Percentiles rank a stretch among this genome's conserved stretches.
Conservation (phyloP, 2,888 invertebrate genomes). For the Drosophila parthenogenetica region DNA sequence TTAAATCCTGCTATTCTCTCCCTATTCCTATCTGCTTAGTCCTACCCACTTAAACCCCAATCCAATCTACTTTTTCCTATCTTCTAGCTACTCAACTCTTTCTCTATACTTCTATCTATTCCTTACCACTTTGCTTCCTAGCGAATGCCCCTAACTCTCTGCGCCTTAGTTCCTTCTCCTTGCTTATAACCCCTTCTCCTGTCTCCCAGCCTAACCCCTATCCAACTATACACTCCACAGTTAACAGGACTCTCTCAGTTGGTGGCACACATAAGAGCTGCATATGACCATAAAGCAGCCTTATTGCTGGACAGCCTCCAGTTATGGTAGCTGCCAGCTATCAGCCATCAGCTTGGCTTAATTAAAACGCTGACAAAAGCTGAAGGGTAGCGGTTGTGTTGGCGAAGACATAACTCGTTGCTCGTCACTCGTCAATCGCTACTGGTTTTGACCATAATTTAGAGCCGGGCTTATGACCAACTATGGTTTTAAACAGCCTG, state of each 20-base stretch:
- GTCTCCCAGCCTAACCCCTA: neutral
- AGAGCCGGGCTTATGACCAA: constrained; percentile 42
- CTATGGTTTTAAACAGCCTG: constrained; percentile 47
- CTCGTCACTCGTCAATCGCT: constrained; percentile 22
- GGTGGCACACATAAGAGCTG: constrained; percentile 54
- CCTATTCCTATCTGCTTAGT: no score
- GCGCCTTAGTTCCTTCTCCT: neutral
- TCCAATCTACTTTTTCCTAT: no score
- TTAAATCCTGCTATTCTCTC: no score
- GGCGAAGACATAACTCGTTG: constrained; percentile 17
- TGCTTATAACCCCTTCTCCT: neutral
- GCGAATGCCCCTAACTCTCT: neutral
- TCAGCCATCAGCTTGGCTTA: constrained; percentile 51
- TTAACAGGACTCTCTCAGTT: constrained; percentile 53
- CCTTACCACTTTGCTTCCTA: neutral
- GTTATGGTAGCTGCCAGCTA: constrained; percentile 45
- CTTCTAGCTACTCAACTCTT: no score
- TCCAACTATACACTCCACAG: neutral
- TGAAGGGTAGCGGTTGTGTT: constrained; percentile 6
- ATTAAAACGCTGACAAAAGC: constrained; percentile 56
- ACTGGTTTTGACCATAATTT: constrained; percentile 42
- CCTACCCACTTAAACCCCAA: no score
- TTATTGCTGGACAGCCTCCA: constrained; percentile 29
- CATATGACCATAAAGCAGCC: constrained; percentile 35
- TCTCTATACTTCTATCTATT: no score